A percentile compares a stretch with the other conserved stretches of the same genome.
Conservation (phyloP, 1,140 invertebrate species). For the Papilio aristodemus region DNA sequence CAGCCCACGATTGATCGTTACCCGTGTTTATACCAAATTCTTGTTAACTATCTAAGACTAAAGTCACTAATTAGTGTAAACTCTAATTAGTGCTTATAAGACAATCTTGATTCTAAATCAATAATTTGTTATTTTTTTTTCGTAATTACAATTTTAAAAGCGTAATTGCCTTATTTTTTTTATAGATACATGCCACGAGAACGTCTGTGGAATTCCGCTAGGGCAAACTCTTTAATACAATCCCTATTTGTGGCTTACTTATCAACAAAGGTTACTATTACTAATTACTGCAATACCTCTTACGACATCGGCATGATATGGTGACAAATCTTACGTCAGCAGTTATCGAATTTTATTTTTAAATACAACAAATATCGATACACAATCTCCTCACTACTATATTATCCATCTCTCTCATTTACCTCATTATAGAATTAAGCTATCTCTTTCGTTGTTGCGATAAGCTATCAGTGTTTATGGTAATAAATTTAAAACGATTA, state of each 20-base stretch:
- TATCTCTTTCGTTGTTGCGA: conserved; percentile 16
- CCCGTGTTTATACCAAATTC: not conserved
- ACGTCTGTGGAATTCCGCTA: too few relatives aligned
- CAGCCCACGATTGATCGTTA: not conserved
- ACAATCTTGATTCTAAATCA: not conserved
- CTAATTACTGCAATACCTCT: not conserved
- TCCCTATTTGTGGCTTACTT: too few relatives aligned
- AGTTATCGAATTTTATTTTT: conserved; percentile 30
- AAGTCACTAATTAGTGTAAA: not conserved
- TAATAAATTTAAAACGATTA: conserved; percentile 25
- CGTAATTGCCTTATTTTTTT: not conserved
- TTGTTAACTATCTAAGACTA: not conserved
- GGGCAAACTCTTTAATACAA: too few relatives aligned
- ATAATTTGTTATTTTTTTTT: not conserved
- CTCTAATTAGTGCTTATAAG: not conserved
- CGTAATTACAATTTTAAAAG: not conserved
- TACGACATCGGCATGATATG: conserved; percentile 1
- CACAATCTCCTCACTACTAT: conserved; percentile 5
- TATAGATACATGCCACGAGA: too few relatives aligned
- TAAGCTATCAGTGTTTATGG: conserved; percentile 28
- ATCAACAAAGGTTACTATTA: too few relatives aligned
- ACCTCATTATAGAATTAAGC: not conserved
- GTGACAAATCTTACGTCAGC: conserved; percentile 9
- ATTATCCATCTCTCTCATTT: conserved; percentile 4
- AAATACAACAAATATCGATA: conserved; percentile 32